phyloP scores from a whole-genome alignment of 2,113 vertebrate genomes.

The Myrmecobius fasciatus region DNA sequence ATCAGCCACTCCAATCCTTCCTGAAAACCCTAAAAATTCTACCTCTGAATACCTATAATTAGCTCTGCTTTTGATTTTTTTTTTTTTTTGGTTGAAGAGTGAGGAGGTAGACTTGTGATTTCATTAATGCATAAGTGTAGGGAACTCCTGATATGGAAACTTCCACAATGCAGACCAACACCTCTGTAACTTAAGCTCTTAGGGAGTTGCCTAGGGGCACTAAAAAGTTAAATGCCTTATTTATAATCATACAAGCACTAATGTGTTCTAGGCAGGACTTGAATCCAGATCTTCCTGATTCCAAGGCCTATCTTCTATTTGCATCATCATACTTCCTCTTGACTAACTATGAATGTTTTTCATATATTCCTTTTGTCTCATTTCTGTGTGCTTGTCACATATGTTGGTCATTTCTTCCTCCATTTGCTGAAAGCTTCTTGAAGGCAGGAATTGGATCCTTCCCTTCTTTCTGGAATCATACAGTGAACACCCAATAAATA shows the following conservation, averaged over 20 bases:
- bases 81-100: too few species aligned
- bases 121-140: background rate
- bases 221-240: background rate
- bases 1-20: background rate
- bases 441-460: background rate
- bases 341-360: accelerated
- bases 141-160: background rate
- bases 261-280: background rate
- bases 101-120: background rate
- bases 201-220: background rate
- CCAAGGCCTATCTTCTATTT: background rate
- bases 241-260: background rate
- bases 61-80: background rate
- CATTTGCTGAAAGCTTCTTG: constrained; percentile 27
- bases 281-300: background rate
- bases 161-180: background rate
- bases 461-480: background rate
- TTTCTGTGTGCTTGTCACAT: background rate
- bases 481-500: background rate
- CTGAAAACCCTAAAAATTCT: background rate
- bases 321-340: background rate
- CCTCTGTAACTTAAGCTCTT: background rate
- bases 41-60: background rate
- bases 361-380: background rate
- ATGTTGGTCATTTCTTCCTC: background rate